phyloP scores from a whole-genome alignment of 2,797 vertebrate species.

The Pterois miles region DNA sequence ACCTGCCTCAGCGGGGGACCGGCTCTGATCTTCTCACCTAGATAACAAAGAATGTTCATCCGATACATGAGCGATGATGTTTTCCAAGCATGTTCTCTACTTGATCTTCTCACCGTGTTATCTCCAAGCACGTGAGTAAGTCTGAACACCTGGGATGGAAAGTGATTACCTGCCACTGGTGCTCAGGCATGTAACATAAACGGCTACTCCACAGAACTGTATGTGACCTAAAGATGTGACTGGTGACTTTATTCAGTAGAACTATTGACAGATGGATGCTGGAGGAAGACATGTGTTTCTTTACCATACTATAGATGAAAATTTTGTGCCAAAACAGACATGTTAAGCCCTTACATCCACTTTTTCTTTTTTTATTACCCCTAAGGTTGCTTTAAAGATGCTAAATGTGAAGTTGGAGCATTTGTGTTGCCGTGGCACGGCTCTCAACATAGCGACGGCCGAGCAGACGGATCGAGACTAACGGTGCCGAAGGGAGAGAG shows the following conservation, averaged over 20 bases:
- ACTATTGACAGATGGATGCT: background rate
- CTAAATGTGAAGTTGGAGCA: too few relatives aligned
- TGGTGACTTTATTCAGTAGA: background rate
- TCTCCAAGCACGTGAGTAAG: conserved; percentile 12
- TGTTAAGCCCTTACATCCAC: background rate
- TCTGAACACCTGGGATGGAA: conserved; percentile 2
- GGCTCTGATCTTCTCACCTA: conserved; percentile 39
- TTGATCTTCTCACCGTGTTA: conserved; percentile 34
- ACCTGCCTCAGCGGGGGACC: conserved; percentile 6
- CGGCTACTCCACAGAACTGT: background rate
- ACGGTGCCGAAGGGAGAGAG: background rate
- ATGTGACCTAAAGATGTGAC: background rate
- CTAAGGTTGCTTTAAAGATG: background rate
- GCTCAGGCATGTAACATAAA: background rate
- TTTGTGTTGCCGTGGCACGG: too few relatives aligned
- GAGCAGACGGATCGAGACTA: background rate
- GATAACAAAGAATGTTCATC: conserved; percentile 49
- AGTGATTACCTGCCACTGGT: background rate
- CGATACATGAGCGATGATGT: conserved; percentile 19
- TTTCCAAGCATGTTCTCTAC: conserved; percentile 31
- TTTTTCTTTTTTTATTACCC: background rate
- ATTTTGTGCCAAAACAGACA: background rate
- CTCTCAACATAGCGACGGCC: too few relatives aligned
- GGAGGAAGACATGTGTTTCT: background rate
- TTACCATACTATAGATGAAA: background rate